Evolutionary conservation across 2,888 invertebrate genomes (phyloP).

Genomic region (Lasioglossum morio): DNA sequence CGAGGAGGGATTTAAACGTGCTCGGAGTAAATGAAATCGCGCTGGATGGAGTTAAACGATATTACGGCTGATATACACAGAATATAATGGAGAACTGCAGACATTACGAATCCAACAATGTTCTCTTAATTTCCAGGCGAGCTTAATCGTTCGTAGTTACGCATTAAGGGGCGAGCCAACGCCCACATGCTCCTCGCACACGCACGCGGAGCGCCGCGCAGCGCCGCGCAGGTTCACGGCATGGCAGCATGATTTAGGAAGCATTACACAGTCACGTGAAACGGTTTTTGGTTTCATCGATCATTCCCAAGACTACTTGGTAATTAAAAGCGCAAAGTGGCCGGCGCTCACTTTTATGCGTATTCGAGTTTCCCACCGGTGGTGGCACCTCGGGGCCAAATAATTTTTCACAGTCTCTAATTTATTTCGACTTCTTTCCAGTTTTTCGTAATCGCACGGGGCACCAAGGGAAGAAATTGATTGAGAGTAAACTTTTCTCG

Average conservation of each 20-base stretch:
- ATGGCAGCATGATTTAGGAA: slow-evolving; percentile 32
- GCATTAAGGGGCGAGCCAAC: slow-evolving; percentile 29
- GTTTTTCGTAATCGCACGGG: not conserved
- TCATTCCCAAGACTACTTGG: slow-evolving; percentile 34
- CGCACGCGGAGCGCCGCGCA: no score
- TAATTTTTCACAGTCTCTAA: slow-evolving; percentile 41
- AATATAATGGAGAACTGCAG: slow-evolving; percentile 58
- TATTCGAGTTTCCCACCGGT: slow-evolving; percentile 20
- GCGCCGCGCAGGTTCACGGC: not conserved
- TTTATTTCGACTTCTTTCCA: slow-evolving; percentile 23
- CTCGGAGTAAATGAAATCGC: slow-evolving; percentile 61
- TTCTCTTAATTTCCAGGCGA: slow-evolving; percentile 56
- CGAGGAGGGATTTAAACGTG: slow-evolving; percentile 51
- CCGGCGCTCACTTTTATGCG: slow-evolving; percentile 13
- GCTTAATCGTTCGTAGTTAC: slow-evolving; percentile 61
- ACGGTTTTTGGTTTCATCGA: slow-evolving; percentile 48
- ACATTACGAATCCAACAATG: slow-evolving; percentile 55
- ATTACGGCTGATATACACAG: slow-evolving; percentile 57
- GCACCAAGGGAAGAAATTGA: slow-evolving; percentile 19
- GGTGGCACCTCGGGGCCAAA: slow-evolving; percentile 10
- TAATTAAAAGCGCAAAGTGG: slow-evolving; percentile 50
- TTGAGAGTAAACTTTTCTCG: slow-evolving; percentile 33
- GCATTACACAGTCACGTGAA: slow-evolving; percentile 42
- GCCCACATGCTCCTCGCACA: not conserved
- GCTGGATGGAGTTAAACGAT: slow-evolving; percentile 55